Evolutionary conservation across 2,888 invertebrate species (phyloP).

Genomic region (Dasypogon diadema): DNA sequence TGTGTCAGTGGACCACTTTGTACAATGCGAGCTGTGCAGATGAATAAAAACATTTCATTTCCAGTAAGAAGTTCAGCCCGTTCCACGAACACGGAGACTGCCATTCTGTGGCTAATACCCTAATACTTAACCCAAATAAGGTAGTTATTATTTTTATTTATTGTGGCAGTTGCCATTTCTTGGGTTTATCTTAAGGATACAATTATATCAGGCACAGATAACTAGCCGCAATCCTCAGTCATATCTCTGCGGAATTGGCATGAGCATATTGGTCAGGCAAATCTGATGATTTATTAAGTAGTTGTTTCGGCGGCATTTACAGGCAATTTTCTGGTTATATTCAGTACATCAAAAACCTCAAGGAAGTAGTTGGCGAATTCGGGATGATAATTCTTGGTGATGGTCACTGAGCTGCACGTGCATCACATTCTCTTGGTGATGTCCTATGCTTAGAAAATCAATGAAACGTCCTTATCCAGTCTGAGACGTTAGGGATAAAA

Average conservation of each 20-base stretch:
- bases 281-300: slow-evolving; percentile 54
- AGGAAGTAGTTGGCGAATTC: background rate
- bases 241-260: slow-evolving; percentile 51
- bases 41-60: slow-evolving; percentile 56
- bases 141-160: slow-evolving; percentile 57
- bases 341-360: background rate
- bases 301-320: slow-evolving; percentile 16
- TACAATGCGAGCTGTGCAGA: slow-evolving; percentile 53
- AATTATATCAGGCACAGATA: slow-evolving; percentile 45
- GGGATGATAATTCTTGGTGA: background rate
- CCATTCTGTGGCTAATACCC: slow-evolving; percentile 42
- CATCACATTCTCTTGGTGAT: background rate
- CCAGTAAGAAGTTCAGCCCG: slow-evolving; percentile 37
- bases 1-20: slow-evolving; percentile 41
- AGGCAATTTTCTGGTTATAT: slow-evolving; percentile 26
- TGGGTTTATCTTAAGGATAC: slow-evolving; percentile 54
- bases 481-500: background rate
- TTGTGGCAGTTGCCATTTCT: slow-evolving; percentile 55
- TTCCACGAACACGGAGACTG: slow-evolving; percentile 36
- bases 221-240: slow-evolving; percentile 50
- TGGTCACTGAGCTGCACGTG: background rate
- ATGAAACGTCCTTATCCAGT: background rate
- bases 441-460: background rate
- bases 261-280: slow-evolving; percentile 54
- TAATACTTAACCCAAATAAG: slow-evolving; percentile 56